Conservation (phyloP, 2,888 invertebrate genomes). For the Sturmia bella region DNA sequence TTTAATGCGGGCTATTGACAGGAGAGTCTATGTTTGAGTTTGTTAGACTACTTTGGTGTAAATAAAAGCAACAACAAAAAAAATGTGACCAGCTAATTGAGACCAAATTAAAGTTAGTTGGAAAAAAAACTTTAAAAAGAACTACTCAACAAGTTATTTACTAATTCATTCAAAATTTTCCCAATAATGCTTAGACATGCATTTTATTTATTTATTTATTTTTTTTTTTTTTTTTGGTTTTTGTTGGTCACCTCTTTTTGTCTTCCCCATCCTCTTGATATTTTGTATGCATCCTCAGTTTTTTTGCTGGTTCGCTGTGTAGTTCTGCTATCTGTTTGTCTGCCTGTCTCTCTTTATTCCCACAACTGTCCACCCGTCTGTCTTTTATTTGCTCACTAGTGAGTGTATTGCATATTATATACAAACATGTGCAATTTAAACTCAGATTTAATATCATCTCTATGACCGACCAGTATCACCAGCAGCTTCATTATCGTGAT, state of each 20-base stretch:
- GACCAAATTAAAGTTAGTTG: too few species aligned
- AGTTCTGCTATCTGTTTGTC: background rate
- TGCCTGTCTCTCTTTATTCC: too few species aligned
- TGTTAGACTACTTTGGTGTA: too few species aligned
- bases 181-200: too few species aligned
- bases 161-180: too few species aligned
- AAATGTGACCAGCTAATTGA: slow-evolving; percentile 24
- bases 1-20: slow-evolving; percentile 68
- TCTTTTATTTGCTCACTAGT: slow-evolving; percentile 67
- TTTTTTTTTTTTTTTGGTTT: background rate
- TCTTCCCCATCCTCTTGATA: background rate
- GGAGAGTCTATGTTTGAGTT: slow-evolving; percentile 48
- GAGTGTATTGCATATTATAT: slow-evolving; percentile 69
- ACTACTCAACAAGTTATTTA: too few species aligned
- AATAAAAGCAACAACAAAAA: background rate
- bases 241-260: slow-evolving; percentile 16
- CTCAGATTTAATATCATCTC: slow-evolving; percentile 57
- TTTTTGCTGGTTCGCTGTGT: slow-evolving; percentile 1
- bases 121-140: too few species aligned
- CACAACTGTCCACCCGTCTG: background rate
- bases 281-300: slow-evolving; percentile 40
- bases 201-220: too few species aligned
- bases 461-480: slow-evolving; percentile 53
- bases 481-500: slow-evolving; percentile 50
- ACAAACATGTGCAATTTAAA: slow-evolving; percentile 70